Evolutionary conservation across 2,888 invertebrate genomes (phyloP).

Genomic region (Zygothrica quintamaculata): DNA sequence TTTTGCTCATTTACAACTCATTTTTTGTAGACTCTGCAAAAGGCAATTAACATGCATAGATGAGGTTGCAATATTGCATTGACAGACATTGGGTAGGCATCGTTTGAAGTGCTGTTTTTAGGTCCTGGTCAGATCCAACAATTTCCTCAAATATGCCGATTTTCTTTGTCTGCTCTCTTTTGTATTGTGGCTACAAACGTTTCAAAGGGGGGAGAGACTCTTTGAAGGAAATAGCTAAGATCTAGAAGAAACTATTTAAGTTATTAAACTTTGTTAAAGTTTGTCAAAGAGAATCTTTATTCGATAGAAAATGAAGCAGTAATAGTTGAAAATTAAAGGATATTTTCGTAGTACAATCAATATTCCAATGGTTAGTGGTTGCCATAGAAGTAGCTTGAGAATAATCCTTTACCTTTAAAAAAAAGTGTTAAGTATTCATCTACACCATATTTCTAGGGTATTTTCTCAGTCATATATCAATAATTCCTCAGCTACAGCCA

Average conservation of each 20-base stretch:
- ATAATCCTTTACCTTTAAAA: no score
- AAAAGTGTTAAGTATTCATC: neutral
- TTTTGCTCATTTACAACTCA: slow-evolving; percentile 77
- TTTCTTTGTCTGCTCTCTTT: slow-evolving; percentile 12
- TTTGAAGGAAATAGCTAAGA: no score
- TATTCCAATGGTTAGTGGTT: no score
- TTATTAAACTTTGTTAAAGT: no score
- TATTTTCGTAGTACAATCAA: no score
- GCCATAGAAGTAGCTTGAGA: no score
- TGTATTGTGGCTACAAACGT: no score
- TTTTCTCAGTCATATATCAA: slow-evolving; percentile 43
- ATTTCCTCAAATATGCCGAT: slow-evolving; percentile 43
- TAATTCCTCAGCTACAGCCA: no score
- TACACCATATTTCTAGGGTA: slow-evolving; percentile 2
- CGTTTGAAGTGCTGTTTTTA: slow-evolving; percentile 60
- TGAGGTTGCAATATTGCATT: slow-evolving; percentile 54
- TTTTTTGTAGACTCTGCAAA: slow-evolving; percentile 67
- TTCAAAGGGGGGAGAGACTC: neutral
- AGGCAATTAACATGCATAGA: slow-evolving; percentile 70
- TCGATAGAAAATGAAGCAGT: no score
- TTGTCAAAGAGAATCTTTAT: no score
- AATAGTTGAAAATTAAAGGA: no score
- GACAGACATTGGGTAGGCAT: slow-evolving; percentile 11
- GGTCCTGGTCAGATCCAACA: slow-evolving; percentile 13
- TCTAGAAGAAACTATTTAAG: no score